phyloP scores from a whole-genome alignment of 1,140 invertebrate species.

The Eumaeus atala region DNA sequence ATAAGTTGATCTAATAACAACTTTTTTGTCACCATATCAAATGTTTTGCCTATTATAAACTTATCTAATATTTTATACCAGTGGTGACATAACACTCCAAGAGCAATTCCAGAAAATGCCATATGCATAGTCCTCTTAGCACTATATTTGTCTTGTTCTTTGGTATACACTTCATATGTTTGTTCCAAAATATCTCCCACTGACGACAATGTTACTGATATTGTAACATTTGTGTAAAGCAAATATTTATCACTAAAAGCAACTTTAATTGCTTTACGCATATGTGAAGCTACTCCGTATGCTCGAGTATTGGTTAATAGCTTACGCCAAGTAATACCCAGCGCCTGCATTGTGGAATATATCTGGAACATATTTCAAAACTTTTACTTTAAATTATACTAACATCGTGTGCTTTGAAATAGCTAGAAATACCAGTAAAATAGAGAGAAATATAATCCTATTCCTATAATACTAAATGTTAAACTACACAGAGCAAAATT shows the following conservation, averaged over 20 bases:
- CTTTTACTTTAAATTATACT: no score
- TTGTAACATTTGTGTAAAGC: constrained; percentile 88
- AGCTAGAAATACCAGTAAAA: no score
- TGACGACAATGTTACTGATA: constrained; percentile 85
- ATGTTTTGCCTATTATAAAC: constrained; percentile 79
- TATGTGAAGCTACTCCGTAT: constrained; percentile 25
- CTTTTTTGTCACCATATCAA: constrained; percentile 86
- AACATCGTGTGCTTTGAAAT: no score
- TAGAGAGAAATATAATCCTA: no score
- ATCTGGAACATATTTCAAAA: constrained; percentile 34
- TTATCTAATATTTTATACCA: constrained; percentile 83
- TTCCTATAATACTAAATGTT: no score
- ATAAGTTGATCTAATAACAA: constrained; percentile 91
- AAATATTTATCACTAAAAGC: constrained; percentile 85
- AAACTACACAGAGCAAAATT: no score
- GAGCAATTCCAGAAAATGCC: constrained; percentile 83
- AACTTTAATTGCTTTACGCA: constrained; percentile 42
- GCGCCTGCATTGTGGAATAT: constrained; percentile 46
- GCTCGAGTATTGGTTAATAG: constrained; percentile 39
- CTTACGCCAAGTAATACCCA: constrained; percentile 46
- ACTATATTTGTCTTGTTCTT: constrained; percentile 79
- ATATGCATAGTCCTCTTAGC: constrained; percentile 83
- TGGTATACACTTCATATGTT: constrained; percentile 84
- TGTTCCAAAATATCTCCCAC: constrained; percentile 90
- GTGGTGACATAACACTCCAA: constrained; percentile 89